Evolutionary conservation across 1,140 invertebrate genomes (phyloP).

Genomic region (Diachasmimorpha longicaudata): DNA sequence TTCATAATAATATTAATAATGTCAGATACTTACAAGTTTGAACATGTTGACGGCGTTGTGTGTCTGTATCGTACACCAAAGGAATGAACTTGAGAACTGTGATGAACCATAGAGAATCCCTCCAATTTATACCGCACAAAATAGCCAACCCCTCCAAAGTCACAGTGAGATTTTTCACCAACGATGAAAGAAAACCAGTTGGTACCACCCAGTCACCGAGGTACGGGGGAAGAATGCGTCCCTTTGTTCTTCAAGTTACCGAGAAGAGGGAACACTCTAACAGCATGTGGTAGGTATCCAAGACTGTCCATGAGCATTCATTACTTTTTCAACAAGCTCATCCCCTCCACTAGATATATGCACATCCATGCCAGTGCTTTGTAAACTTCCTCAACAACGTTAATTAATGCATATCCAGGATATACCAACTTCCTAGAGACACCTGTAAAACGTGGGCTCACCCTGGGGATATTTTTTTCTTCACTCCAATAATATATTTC

Average conservation of each 20-base stretch:
- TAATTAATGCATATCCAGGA: background rate
- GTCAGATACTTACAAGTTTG: conserved; percentile 49
- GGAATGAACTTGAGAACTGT: conserved; percentile 28
- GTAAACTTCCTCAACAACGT: background rate
- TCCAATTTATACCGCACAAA: conserved; percentile 34
- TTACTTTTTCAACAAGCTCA: background rate
- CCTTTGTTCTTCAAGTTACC: background rate
- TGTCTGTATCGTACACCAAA: conserved; percentile 23
- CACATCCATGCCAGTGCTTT: background rate
- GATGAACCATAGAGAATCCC: background rate
- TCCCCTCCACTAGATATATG: background rate
- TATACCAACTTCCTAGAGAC: too few relatives aligned
- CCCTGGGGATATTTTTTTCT: background rate
- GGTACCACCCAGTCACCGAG: background rate
- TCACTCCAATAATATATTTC: background rate
- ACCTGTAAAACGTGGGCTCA: too few relatives aligned
- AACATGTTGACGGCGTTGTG: conserved; percentile 44
- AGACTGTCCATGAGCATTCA: background rate
- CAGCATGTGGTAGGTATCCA: background rate
- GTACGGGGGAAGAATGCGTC: background rate
- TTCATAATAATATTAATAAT: too few relatives aligned
- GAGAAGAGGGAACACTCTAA: background rate
- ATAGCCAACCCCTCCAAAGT: conserved; percentile 35
- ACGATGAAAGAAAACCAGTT: conserved; percentile 26
- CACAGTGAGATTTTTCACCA: conserved; percentile 26